phyloP scores from a whole-genome alignment of 2,113 vertebrate species.

The Passer domesticus region DNA sequence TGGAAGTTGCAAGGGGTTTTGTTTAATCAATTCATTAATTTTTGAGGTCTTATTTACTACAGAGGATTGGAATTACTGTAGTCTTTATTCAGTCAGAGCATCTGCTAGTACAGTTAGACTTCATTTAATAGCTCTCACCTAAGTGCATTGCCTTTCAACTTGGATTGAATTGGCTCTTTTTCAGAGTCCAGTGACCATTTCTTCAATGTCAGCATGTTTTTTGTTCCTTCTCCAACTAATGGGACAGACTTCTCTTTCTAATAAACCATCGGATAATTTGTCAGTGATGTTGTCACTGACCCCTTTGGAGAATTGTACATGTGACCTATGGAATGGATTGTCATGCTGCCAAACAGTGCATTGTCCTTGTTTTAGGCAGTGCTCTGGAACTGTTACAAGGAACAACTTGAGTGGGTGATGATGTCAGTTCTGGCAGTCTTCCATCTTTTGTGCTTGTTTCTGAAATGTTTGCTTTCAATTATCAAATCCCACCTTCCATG shows the following conservation, averaged over 20 bases:
- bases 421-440: not conserved
- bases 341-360: not conserved
- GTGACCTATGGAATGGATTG: not conserved
- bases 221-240: not conserved
- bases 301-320: not conserved
- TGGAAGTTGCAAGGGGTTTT: not conserved
- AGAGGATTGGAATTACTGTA: not conserved
- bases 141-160: not conserved
- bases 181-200: not conserved
- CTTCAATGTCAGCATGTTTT: not conserved
- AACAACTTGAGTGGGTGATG: not conserved
- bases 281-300: not conserved
- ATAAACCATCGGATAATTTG: not conserved
- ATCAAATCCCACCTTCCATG: not conserved
- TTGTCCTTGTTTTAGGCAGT: not conserved
- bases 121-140: not conserved
- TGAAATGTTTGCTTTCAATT: not conserved
- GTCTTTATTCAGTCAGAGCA: not conserved
- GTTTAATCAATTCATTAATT: not conserved
- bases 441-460: not conserved
- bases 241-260: not conserved
- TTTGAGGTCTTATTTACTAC: not conserved
- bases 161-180: not conserved
- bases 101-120: not conserved
- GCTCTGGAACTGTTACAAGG: not conserved